phyloP scores from a whole-genome alignment of 2,888 invertebrate genomes.

The Notodonta ziczac region DNA sequence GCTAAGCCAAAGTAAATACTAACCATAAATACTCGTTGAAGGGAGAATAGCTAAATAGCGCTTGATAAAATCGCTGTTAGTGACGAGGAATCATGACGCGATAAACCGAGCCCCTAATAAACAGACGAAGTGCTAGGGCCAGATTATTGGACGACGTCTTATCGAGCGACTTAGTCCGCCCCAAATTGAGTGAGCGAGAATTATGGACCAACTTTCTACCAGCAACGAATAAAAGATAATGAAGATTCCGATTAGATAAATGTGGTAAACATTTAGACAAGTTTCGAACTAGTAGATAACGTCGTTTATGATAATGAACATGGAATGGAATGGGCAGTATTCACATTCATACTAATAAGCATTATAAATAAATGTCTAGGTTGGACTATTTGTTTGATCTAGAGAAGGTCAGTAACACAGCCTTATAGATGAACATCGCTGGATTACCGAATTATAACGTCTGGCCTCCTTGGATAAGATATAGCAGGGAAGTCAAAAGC shows the following conservation, averaged over 20 bases:
- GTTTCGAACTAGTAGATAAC: slow-evolving; percentile 32
- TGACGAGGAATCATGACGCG: slow-evolving; percentile 67
- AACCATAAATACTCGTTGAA: slow-evolving; percentile 49
- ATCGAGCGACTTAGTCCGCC: slow-evolving; percentile 71
- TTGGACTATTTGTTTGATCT: not conserved
- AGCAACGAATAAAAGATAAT: slow-evolving; percentile 75
- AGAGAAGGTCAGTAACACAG: too few relatives aligned
- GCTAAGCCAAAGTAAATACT: slow-evolving; percentile 46
- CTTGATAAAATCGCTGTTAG: slow-evolving; percentile 66
- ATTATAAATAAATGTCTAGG: not conserved
- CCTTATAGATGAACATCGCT: too few relatives aligned
- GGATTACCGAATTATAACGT: too few relatives aligned
- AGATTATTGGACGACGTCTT: slow-evolving; percentile 75
- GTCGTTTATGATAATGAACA: slow-evolving; percentile 30
- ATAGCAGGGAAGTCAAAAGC: too few relatives aligned
- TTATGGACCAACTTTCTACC: slow-evolving; percentile 78
- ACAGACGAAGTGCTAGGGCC: slow-evolving; percentile 65
- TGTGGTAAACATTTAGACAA: slow-evolving; percentile 57
- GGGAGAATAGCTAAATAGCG: slow-evolving; percentile 61
- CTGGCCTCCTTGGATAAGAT: too few relatives aligned
- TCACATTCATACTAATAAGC: not conserved
- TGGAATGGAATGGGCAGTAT: slow-evolving; percentile 25
- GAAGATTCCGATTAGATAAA: slow-evolving; percentile 76
- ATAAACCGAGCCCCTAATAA: slow-evolving; percentile 75
- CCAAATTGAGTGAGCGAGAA: slow-evolving; percentile 78